Evolutionary conservation across 2,888 invertebrate species (phyloP).

Genomic region (Thalpophila matura): DNA sequence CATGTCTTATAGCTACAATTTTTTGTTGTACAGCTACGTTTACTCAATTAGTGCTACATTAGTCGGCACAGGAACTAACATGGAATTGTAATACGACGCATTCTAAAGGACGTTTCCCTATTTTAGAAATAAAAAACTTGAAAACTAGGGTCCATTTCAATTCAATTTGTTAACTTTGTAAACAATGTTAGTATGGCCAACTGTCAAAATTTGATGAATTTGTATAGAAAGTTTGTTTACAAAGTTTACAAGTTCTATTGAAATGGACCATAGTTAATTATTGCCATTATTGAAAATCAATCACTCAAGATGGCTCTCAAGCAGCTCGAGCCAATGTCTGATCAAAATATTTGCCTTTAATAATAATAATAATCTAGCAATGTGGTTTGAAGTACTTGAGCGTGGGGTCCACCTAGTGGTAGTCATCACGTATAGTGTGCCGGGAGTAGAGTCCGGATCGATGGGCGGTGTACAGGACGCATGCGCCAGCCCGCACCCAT

Average conservation of each 20-base stretch:
- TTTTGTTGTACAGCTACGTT: constrained; percentile 18
- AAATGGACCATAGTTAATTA: too few relatives aligned
- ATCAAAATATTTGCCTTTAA: neutral
- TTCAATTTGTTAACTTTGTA: too few relatives aligned
- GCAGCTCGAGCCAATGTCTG: too few relatives aligned
- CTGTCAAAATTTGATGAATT: too few relatives aligned
- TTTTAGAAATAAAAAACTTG: neutral
- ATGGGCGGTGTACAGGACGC: constrained; percentile 72
- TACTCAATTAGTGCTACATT: constrained; percentile 22
- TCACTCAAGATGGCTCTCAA: too few relatives aligned
- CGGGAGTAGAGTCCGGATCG: constrained; percentile 72
- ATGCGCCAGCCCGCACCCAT: constrained; percentile 80
- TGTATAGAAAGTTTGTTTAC: too few relatives aligned
- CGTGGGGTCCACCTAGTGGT: constrained; percentile 27
- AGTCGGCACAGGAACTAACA: neutral
- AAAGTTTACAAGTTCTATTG: too few relatives aligned
- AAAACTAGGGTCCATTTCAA: neutral
- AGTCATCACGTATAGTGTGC: constrained; percentile 75
- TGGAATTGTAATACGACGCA: neutral
- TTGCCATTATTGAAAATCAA: too few relatives aligned
- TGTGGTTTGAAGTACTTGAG: constrained; percentile 10
- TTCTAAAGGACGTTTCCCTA: neutral
- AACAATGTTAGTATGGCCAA: too few relatives aligned
- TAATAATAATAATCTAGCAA: constrained; percentile 11
- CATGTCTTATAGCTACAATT: constrained; percentile 44